Conservation (phyloP, 1,140 invertebrate genomes). For the Panagrolaimus sp. region DNA sequence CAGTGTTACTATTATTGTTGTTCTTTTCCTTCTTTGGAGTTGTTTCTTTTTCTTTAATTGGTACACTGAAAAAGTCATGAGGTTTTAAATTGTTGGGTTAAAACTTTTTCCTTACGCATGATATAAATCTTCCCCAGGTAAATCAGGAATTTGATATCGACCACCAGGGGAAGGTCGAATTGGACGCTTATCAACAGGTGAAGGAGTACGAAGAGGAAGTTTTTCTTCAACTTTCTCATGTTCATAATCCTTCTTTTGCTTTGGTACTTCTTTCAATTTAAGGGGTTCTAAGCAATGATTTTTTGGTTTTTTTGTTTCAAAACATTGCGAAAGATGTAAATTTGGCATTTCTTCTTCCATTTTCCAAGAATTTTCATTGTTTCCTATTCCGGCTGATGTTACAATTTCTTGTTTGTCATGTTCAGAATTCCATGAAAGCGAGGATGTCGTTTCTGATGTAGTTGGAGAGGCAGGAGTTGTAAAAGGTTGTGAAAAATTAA, state of each 20-base stretch:
- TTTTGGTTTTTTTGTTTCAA: too few relatives aligned
- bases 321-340: too few relatives aligned
- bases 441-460: constrained; percentile 1
- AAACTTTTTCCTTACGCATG: neutral
- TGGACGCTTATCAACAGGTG: constrained; percentile 10
- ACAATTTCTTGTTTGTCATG: neutral
- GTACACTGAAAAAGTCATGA: too few relatives aligned
- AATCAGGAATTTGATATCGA: constrained; percentile 17
- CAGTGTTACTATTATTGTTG: too few relatives aligned
- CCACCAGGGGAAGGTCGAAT: constrained; percentile 13
- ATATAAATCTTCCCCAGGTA: neutral
- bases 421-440: constrained; percentile 5
- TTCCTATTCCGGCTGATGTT: too few relatives aligned
- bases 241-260: neutral
- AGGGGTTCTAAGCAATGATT: neutral
- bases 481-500: too few relatives aligned
- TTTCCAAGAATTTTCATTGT: too few relatives aligned
- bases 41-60: too few relatives aligned
- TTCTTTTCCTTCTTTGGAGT: too few relatives aligned
- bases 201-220: neutral
- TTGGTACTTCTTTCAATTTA: neutral
- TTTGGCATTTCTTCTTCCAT: too few relatives aligned
- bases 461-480: neutral
- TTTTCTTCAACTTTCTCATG: neutral
- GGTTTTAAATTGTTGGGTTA: too few relatives aligned